A percentile compares a stretch with the other conserved stretches of the same genome.
These are phyloP conservation scores for Castor canadensis DNA, from an alignment of 2,113 vertebrate species.

Conservation along the genomic window DNA sequence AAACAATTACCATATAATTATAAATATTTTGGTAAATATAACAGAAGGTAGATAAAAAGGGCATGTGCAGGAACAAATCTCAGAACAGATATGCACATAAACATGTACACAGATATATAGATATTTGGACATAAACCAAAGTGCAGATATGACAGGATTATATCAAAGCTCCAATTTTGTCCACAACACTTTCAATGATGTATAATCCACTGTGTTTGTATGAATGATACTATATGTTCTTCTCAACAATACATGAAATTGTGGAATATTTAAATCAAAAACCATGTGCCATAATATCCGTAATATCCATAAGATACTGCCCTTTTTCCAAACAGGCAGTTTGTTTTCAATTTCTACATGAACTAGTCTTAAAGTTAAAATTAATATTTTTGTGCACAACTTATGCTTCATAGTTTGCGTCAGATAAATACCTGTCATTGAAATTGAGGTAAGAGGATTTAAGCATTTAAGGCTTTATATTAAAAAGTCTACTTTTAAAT, in stretches of 20 bases:
- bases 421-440: neutral
- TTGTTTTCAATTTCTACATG: neutral
- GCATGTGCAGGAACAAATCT: neutral
- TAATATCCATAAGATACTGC: too few species aligned
- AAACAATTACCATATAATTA: neutral
- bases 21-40: neutral
- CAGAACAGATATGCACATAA: neutral
- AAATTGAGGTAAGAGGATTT: neutral
- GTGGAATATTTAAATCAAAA: neutral
- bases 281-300: neutral
- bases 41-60: neutral
- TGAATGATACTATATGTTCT: neutral
- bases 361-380: neutral
- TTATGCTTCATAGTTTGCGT: neutral
- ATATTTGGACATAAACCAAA: neutral
- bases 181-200: neutral
- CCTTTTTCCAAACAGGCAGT: neutral
- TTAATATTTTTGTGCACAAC: neutral
- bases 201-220: neutral
- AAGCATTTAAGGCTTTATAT: neutral
- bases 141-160: neutral
- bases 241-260: neutral
- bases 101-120: neutral
- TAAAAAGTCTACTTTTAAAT: neutral
- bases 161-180: neutral